Evolutionary conservation across 1,140 invertebrate species (phyloP).

Genomic region (Rhynchophorus ferrugineus): DNA sequence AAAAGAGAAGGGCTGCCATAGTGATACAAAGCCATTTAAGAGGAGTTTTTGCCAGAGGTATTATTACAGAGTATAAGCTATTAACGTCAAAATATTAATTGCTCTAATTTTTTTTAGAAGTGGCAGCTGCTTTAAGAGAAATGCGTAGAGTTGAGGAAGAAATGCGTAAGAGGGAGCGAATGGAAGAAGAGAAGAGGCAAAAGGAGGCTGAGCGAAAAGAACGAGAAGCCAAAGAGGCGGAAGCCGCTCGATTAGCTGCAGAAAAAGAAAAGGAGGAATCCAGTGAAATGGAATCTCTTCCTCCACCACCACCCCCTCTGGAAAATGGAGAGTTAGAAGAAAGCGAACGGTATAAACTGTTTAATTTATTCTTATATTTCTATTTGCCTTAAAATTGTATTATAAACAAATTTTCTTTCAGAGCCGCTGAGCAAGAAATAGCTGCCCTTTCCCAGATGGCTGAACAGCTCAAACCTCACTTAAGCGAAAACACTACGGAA

Average conservation of each 20-base stretch:
- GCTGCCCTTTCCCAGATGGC: slow-evolving; percentile 67
- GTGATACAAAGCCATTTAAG: slow-evolving; percentile 84
- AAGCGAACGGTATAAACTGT: slow-evolving; percentile 44
- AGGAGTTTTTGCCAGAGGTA: slow-evolving; percentile 74
- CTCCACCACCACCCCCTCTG: slow-evolving; percentile 15
- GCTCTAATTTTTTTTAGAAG: slow-evolving; percentile 43
- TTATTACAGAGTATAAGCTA: no score
- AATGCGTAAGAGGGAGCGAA: slow-evolving; percentile 59
- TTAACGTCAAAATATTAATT: not conserved
- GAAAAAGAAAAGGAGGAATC: slow-evolving; percentile 29
- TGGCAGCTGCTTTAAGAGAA: slow-evolving; percentile 75
- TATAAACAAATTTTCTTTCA: slow-evolving; percentile 41
- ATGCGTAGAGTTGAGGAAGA: slow-evolving; percentile 90
- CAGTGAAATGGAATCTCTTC: slow-evolving; percentile 29
- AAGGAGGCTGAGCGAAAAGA: slow-evolving; percentile 37
- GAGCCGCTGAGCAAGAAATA: slow-evolving; percentile 68
- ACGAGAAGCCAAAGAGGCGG: slow-evolving; percentile 40
- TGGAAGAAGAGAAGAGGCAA: slow-evolving; percentile 56
- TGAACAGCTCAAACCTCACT: slow-evolving; percentile 62
- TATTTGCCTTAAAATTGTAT: no score
- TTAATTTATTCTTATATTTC: no score
- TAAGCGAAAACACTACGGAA: slow-evolving; percentile 45
- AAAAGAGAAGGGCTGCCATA: slow-evolving; percentile 74
- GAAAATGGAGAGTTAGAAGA: slow-evolving; percentile 41
- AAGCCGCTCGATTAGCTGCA: slow-evolving; percentile 19